Conservation (phyloP, 2,113 vertebrate genomes). For the Callipepla squamata region DNA sequence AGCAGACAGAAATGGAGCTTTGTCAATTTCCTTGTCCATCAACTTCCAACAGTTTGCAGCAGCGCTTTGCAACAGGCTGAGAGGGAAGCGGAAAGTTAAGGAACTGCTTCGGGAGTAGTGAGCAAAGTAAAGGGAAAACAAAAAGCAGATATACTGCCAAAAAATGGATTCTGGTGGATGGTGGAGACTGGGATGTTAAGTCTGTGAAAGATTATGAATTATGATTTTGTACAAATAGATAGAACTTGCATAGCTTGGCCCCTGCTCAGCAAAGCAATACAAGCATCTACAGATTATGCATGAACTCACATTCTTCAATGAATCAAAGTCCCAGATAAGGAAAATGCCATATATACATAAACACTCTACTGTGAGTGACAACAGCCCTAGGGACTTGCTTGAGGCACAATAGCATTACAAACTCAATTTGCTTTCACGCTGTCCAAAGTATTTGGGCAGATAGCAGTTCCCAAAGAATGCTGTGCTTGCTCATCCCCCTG, state of each 20-base stretch:
- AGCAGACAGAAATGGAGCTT: not conserved
- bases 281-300: not conserved
- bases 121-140: not conserved
- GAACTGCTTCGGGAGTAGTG: not conserved
- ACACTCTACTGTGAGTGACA: not conserved
- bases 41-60: not conserved
- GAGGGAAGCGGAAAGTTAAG: rapidly evolving
- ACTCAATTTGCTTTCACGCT: not conserved
- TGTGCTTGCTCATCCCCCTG: not conserved
- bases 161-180: not conserved
- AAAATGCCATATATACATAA: not conserved
- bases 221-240: not conserved
- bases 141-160: not conserved
- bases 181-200: not conserved
- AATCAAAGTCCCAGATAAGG: not conserved
- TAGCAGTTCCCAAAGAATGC: not conserved
- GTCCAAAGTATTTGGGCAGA: not conserved
- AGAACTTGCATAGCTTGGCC: not conserved
- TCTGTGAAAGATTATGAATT: not conserved
- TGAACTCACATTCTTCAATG: not conserved
- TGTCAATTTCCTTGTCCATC: rapidly evolving
- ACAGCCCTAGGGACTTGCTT: not conserved
- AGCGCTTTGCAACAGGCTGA: not conserved
- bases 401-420: not conserved
- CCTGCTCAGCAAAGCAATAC: not conserved